Evolutionary conservation across 2,113 vertebrate genomes (phyloP).

Genomic region (Strigops habroptila): DNA sequence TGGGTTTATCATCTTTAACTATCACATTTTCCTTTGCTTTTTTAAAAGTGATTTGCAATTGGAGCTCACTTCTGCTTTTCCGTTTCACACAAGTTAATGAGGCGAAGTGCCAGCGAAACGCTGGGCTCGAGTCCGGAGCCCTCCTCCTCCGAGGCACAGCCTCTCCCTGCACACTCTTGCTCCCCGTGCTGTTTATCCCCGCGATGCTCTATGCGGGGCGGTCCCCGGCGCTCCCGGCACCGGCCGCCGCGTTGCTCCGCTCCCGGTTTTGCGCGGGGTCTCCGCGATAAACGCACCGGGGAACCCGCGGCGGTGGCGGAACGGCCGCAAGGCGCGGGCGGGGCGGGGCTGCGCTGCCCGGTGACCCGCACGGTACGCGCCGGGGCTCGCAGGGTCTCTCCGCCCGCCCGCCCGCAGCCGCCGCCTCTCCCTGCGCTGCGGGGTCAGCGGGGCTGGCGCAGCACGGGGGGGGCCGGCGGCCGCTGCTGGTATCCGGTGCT

Average conservation of each 20-base stretch:
- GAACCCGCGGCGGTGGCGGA: too few species aligned
- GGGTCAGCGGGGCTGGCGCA: too few species aligned
- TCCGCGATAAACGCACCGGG: too few species aligned
- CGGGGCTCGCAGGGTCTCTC: neutral
- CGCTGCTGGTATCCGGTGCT: neutral
- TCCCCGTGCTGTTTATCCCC: rapidly evolving
- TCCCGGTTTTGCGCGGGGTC: too few species aligned
- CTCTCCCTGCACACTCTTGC: neutral
- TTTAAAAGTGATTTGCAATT: neutral
- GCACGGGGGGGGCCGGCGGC: rapidly evolving
- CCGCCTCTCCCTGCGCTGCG: neutral
- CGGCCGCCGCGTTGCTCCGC: neutral
- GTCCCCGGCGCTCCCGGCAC: neutral
- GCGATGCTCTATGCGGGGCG: neutral
- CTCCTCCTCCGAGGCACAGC: neutral
- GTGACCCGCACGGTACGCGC: too few species aligned
- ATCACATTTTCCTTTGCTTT: neutral
- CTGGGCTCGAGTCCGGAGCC: too few species aligned
- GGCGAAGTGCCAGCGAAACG: too few species aligned
- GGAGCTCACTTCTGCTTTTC: neutral
- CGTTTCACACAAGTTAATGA: neutral
- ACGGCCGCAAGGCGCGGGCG: neutral
- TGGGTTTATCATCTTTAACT: neutral
- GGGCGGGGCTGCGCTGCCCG: too few species aligned
- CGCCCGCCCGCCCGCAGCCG: too few species aligned